A percentile compares a stretch with the other conserved stretches of the same genome.
Conservation (phyloP, 2,888 invertebrate genomes). For the Latrodectus elegans region DNA sequence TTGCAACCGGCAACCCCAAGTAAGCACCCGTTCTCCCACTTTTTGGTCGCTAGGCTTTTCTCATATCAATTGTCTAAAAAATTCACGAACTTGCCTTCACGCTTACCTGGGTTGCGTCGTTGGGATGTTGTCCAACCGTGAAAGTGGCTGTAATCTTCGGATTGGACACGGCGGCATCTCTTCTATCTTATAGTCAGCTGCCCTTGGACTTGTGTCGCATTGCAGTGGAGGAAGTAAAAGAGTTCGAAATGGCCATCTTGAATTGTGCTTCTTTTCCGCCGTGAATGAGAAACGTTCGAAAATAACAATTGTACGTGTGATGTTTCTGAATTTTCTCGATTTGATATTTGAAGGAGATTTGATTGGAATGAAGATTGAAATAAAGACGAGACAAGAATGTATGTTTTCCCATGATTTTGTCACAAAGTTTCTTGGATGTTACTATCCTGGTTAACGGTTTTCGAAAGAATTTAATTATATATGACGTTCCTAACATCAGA, state of each 20-base stretch:
- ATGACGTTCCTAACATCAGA: no score
- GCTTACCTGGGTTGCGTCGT: constrained; percentile 35
- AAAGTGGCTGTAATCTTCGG: constrained; percentile 26
- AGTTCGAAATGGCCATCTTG: neutral
- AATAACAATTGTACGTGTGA: no score
- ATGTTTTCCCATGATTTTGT: no score
- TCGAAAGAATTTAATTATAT: no score
- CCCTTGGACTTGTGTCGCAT: constrained; percentile 40
- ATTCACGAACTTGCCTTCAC: constrained; percentile 55
- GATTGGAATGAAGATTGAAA: no score
- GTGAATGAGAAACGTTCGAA: no score
- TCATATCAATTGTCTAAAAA: constrained; percentile 32
- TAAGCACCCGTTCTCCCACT: constrained; percentile 13
- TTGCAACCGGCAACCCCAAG: constrained; percentile 28
- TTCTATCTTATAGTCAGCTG: neutral
- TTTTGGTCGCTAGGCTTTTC: neutral
- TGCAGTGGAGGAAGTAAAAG: constrained; percentile 27
- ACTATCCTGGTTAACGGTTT: no score
- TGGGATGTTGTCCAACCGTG: constrained; percentile 50
- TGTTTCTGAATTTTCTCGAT: no score
- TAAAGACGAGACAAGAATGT: no score
- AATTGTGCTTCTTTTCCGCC: no score
- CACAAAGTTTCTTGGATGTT: no score
- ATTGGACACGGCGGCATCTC: constrained; percentile 28
- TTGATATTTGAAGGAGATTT: no score